Percentiles rank a stretch among this genome's conserved stretches.
Conservation (phyloP, 2,797 vertebrate species). For the Myioborus miniatus region DNA sequence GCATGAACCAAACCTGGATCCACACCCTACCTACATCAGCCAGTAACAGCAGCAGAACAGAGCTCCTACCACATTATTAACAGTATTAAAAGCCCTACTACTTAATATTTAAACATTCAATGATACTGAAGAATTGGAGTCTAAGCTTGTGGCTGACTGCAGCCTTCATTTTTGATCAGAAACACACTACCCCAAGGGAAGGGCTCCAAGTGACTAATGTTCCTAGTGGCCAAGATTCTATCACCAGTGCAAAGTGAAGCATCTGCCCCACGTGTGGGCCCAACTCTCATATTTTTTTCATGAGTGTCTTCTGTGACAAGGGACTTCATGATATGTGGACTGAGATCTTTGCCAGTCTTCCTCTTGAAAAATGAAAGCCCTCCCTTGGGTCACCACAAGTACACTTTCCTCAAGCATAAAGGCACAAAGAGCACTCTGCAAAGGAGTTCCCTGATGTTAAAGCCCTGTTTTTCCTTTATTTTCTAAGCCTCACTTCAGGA, state of each 20-base stretch:
- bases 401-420: not conserved
- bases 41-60: not conserved
- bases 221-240: not conserved
- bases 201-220: conserved; percentile 14
- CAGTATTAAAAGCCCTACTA: not conserved
- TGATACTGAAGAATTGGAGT: not conserved
- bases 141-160: not conserved
- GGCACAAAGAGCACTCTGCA: not conserved
- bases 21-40: not conserved
- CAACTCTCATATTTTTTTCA: not conserved
- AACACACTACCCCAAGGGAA: not conserved
- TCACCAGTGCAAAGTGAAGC: conserved; percentile 4
- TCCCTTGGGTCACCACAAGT: not conserved
- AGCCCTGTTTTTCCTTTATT: not conserved
- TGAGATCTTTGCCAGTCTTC: not conserved
- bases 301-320: not conserved
- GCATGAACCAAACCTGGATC: not conserved
- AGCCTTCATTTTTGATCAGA: conserved; percentile 28
- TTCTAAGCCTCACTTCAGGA: not conserved
- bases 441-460: not conserved
- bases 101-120: not conserved
- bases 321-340: not conserved
- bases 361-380: not conserved
- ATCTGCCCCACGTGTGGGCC: not conserved
- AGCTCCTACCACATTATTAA: not conserved